phyloP scores from a whole-genome alignment of 2,888 invertebrate genomes.

The Holacanthella duospinosa region DNA sequence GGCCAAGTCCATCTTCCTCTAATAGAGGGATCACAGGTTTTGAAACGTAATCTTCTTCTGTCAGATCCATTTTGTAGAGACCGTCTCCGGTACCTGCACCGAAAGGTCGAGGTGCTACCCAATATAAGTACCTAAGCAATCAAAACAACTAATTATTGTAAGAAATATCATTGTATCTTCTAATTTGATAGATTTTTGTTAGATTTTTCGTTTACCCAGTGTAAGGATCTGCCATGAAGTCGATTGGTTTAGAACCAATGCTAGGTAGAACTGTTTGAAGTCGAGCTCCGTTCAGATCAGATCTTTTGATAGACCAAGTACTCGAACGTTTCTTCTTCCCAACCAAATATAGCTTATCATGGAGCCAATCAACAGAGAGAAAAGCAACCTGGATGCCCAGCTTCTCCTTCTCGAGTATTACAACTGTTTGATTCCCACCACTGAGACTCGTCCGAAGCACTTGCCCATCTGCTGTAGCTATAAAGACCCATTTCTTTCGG shows the following conservation, averaged over 20 bases:
- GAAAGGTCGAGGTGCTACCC: constrained; percentile 24
- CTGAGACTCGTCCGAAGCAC: constrained; percentile 17
- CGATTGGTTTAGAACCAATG: constrained; percentile 58
- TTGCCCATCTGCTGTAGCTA: constrained; percentile 28
- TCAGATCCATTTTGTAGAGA: constrained; percentile 27
- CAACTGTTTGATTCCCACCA: constrained; percentile 11
- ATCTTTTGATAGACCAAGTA: constrained; percentile 63
- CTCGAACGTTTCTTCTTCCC: constrained; percentile 50
- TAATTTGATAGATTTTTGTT: too few species aligned
- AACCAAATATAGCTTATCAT: constrained; percentile 69
- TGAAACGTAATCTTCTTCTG: constrained; percentile 11
- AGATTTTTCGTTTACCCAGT: too few species aligned
- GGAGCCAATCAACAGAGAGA: constrained; percentile 76
- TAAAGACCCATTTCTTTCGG: constrained; percentile 31
- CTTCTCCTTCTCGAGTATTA: constrained; percentile 20
- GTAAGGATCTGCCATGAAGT: constrained; percentile 81
- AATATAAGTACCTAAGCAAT: constrained; percentile 34
- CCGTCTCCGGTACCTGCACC: constrained; percentile 15
- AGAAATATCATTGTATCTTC: too few species aligned
- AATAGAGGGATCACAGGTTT: constrained; percentile 46
- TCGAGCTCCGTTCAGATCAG: constrained; percentile 61
- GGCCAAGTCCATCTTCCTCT: constrained; percentile 58
- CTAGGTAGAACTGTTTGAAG: constrained; percentile 60
- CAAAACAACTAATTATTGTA: too few species aligned
- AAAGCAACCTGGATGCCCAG: constrained; percentile 44